A percentile compares a stretch with the other conserved stretches of the same genome.
Conservation (phyloP, 2,113 vertebrate genomes). For the Pseudorhombus dupliciocellatus region DNA sequence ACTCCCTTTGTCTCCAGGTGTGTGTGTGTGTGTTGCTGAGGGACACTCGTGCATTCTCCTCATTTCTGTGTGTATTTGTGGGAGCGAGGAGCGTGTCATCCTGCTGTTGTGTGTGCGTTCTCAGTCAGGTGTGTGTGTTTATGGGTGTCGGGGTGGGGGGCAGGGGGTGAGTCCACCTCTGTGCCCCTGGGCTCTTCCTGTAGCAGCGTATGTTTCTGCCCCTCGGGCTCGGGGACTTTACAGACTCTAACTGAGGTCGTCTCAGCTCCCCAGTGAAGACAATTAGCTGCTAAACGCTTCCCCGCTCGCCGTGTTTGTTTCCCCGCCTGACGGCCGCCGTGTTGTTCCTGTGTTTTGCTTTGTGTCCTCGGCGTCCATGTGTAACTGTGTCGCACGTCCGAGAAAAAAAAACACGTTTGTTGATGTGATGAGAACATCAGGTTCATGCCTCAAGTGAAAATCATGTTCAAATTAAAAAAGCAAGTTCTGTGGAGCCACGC, state of each 20-base stretch:
- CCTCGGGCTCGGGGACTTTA: constrained; percentile 65
- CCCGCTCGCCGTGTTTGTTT: constrained; percentile 76
- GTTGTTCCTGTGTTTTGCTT: constrained; percentile 58
- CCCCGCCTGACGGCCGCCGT: constrained; percentile 17
- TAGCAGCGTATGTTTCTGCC: constrained; percentile 71
- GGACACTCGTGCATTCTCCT: constrained; percentile 63
- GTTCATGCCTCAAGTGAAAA: too few relatives aligned
- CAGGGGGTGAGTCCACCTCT: constrained; percentile 32
- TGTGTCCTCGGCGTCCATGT: constrained; percentile 46
- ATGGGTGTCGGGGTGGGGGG: constrained; percentile 41
- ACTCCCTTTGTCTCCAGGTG: constrained; percentile 75
- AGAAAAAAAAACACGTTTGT: too few relatives aligned
- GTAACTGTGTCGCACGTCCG: constrained; percentile 4
- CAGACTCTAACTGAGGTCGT: constrained; percentile 46
- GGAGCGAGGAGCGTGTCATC: constrained; percentile 20
- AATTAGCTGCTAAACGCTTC: constrained; percentile 78
- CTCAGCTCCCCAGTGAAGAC: constrained; percentile 76
- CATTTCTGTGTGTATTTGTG: constrained; percentile 25
- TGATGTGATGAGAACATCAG: too few relatives aligned
- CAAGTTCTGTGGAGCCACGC: too few relatives aligned
- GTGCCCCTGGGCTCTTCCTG: constrained; percentile 82
- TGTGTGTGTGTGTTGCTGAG: constrained; percentile 60
- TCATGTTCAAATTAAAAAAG: too few relatives aligned
- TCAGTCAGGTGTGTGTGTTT: constrained; percentile 33
- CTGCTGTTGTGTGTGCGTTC: too few relatives aligned